phyloP scores from a whole-genome alignment of 2,113 vertebrate genomes.

The Lepus europaeus region DNA sequence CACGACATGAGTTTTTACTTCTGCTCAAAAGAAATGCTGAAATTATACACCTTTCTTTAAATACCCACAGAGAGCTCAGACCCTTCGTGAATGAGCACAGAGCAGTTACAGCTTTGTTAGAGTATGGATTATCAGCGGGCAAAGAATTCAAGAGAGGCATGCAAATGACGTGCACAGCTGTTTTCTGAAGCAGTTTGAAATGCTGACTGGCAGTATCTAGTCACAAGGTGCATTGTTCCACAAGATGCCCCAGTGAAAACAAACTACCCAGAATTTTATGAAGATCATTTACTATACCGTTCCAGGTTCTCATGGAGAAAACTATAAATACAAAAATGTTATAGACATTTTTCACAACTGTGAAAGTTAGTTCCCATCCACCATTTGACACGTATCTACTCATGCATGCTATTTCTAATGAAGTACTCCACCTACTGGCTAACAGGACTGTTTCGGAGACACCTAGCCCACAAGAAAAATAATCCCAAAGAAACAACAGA shows the following conservation, averaged over 20 bases:
- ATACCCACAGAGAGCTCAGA: conserved; percentile 1
- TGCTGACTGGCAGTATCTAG: conserved; percentile 17
- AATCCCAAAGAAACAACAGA: conserved; percentile 26
- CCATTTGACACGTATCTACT: conserved; percentile 16
- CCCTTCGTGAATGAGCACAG: background rate
- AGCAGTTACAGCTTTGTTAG: background rate
- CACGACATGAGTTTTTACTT: background rate
- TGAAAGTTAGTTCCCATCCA: conserved; percentile 15
- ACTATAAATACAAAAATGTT: conserved; percentile 46
- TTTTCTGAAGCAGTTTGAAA: conserved; percentile 56
- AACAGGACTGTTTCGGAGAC: background rate
- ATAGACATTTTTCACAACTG: conserved; percentile 23
- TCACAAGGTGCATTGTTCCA: background rate
- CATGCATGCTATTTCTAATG: conserved; percentile 53
- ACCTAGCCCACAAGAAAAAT: background rate
- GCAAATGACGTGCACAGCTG: conserved; percentile 59
- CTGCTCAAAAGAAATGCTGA: conserved; percentile 34
- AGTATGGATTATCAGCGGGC: background rate
- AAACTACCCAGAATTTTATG: conserved; percentile 18
- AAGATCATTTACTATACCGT: background rate
- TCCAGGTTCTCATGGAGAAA: background rate
- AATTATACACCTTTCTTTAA: conserved; percentile 27
- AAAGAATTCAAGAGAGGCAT: background rate
- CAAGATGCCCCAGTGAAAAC: conserved; percentile 6
- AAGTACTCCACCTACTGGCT: conserved; percentile 60